These are phyloP conservation scores for Cyclina sinensis DNA, from an alignment of 1,140 invertebrate genomes.

Conservation along the genomic window DNA sequence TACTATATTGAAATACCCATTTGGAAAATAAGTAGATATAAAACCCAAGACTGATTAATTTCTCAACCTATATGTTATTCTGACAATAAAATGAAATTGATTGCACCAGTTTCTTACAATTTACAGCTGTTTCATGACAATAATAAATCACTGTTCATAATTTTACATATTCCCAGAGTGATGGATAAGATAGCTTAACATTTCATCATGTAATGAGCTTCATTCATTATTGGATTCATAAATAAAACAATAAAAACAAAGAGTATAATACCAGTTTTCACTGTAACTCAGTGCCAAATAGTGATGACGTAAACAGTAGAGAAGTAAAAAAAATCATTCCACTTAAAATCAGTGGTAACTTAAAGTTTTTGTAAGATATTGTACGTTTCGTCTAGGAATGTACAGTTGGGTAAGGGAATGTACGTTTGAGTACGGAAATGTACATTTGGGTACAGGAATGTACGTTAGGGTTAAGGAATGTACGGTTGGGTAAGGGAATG, in stretches of 20 bases:
- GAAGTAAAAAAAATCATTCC: too few species aligned
- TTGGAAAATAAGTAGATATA: background rate
- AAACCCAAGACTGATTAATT: background rate
- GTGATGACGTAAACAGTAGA: too few species aligned
- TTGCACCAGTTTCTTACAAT: constrained; percentile 1
- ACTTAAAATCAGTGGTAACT: too few species aligned
- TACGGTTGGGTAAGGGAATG: too few species aligned
- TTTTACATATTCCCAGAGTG: background rate
- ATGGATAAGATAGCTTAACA: background rate
- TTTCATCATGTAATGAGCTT: background rate
- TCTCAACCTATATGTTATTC: constrained; percentile 3
- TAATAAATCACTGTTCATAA: background rate
- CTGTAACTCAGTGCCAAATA: background rate
- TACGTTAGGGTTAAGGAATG: too few species aligned
- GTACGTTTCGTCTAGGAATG: too few species aligned
- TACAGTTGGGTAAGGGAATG: too few species aligned
- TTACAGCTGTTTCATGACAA: background rate
- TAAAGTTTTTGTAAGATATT: too few species aligned
- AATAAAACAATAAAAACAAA: background rate
- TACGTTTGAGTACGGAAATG: too few species aligned
- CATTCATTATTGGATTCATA: background rate
- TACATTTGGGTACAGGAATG: too few species aligned
- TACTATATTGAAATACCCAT: too few species aligned
- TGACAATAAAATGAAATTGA: background rate
- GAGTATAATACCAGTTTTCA: background rate